Percentiles rank a stretch among this genome's conserved stretches.
Conservation (phyloP, 2,888 invertebrate species). For the Catotricha subobsoleta region DNA sequence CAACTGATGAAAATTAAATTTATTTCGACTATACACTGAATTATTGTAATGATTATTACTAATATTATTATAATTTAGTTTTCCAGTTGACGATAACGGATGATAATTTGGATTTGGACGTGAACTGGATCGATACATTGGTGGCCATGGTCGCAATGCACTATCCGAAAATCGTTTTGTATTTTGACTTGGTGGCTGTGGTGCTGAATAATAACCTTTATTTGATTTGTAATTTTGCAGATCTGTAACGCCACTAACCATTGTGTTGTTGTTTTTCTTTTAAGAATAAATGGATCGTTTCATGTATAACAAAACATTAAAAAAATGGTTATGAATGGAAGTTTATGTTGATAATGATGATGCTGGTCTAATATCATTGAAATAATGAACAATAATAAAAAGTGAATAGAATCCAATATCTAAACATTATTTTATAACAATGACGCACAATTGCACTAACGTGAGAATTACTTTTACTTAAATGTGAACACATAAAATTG, state of each 20-base stretch:
- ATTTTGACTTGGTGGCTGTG: conserved; percentile 16
- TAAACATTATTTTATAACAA: too few relatives aligned
- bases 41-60: conserved; percentile 6
- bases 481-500: too few relatives aligned
- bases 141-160: conserved; percentile 46
- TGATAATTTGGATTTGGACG: conserved; percentile 16
- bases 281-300: too few relatives aligned
- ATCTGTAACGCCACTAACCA: conserved; percentile 7
- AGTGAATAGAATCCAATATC: too few relatives aligned
- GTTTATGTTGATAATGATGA: too few relatives aligned
- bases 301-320: too few relatives aligned
- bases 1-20: conserved; percentile 5
- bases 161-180: conserved; percentile 13
- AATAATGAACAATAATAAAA: too few relatives aligned
- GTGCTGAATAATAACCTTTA: conserved; percentile 43
- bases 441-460: too few relatives aligned
- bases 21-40: conserved; percentile 3
- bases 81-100: conserved; percentile 9
- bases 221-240: conserved; percentile 37
- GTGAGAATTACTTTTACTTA: too few relatives aligned
- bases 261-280: not conserved
- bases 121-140: conserved; percentile 33
- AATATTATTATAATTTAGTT: conserved; percentile 2
- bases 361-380: too few relatives aligned
- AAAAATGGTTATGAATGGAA: too few relatives aligned